Base-by-base conservation (phyloP, 2,888 invertebrate genomes). In the Melolontha melolontha region DNA sequence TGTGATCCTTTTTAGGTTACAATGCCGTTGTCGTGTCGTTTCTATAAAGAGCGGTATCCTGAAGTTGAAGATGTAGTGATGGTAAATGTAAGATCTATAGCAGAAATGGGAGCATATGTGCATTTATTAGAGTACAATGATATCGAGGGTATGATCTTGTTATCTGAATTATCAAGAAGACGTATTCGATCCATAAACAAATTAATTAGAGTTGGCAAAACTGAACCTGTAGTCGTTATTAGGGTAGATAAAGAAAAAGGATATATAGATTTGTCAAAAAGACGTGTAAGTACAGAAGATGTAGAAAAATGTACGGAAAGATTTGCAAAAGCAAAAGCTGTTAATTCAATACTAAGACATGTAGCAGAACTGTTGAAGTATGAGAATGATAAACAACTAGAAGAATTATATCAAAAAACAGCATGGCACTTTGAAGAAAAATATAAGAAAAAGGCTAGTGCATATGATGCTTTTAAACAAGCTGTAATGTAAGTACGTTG, bases 21-120 rank as follows among this genome's bases (percentile, higher is more conserved):
- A 86, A 94, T 94, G 94, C 94, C 95, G 80, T 87, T 97, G 70
- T 92, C 94, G 76, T 98, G 97, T 90, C 90, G 99, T 81, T 99
- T 95, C 89, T 99, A 99, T 83, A 92, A 94, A 81, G 95, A 97
- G 84, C 95, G 93, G 80, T 98, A 97, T 85, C 99, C 99, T 1
- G 98, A 98, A 82, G 91, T 98, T 69, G 99, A 99, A 79, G 99
- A 99, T 90, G 98, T 99, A 55, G 99, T 99, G 52, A 97, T 98
- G 97, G 98, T 98, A 27, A 99, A 97, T 81, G 98, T 99, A 2
- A 88, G 96, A 50, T 93, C 96, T 72, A 99, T 99, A 79, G 98
- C 98, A 14, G 98, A 99, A 87, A 99, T 99, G 98, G 99, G 99
- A 69, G 99, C 98, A 1, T 99, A 99, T 83, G 99, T 99, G 12